Base-by-base conservation (phyloP, 2,797 vertebrate genomes). In the Dromococcyx pavoninus region DNA sequence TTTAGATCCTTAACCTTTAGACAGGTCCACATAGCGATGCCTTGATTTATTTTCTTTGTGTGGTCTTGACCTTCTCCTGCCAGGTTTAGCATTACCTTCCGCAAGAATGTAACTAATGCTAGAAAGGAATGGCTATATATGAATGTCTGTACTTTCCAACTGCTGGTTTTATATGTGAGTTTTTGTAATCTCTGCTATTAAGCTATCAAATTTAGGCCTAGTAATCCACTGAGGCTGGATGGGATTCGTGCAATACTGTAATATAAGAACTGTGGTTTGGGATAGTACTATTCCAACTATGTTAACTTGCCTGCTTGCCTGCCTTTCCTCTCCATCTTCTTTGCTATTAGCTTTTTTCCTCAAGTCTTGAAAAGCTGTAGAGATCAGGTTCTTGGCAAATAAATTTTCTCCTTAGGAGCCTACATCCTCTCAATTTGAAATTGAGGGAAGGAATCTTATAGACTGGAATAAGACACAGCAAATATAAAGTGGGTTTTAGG, bases 1-100 rank as follows among this genome's bases (percentile, higher is more conserved):
- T 94, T 97, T 97, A 94, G 96, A 88, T 97, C 77, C 92, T 97
- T 98, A 98, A 97, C 97, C 97, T 98, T 98, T 97, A 96, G 94
- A 81, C 94, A 94, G 89, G 96, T 95, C 95, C 75, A 75, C 90
- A 93, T 96, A 95, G 94, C 62, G 4, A 97, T 86, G 89, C 79
- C 77, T 65, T 97, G 97, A 98, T 98, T 98, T 97, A 98, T 98
- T 97, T 91, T 88, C 86, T 95, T 91, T 96, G 86, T 96, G 93
- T 96, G 96, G 77, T 96, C 95, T 97, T 98, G 97, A 98, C 97
- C 97, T 98, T 98, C 96, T 95, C 83, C 89, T 93, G 95, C 92
- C 64, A 89, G 83, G 93, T 95, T 95, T 91, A 97, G 86, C 76
- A 62, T 96, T 94, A 91, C 85, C 71, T 92, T 96, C 51, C 4